A percentile compares a stretch with the other conserved stretches of the same genome.
Conservation (phyloP, 2,797 vertebrate genomes). For the Micrastur ruficollis region DNA sequence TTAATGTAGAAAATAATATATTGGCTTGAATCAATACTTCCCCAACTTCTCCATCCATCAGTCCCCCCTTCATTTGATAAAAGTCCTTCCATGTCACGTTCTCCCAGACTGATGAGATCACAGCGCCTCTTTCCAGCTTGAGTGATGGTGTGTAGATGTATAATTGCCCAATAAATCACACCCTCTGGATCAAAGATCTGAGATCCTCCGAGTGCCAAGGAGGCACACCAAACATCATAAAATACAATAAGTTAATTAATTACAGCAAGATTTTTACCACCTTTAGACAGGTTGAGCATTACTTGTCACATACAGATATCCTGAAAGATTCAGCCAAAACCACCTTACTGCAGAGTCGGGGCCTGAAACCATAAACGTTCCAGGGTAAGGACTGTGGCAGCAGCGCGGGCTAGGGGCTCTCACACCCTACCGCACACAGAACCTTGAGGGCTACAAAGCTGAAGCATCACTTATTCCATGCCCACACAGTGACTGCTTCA, state of each 20-base stretch:
- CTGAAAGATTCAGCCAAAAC: background rate
- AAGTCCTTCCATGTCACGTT: conserved; percentile 47
- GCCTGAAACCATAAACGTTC: background rate
- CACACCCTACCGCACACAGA: background rate
- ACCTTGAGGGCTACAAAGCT: background rate
- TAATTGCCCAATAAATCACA: conserved; percentile 60
- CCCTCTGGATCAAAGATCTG: conserved; percentile 18
- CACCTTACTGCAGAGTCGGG: background rate
- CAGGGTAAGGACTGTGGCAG: background rate
- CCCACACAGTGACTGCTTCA: background rate
- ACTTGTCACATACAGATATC: background rate
- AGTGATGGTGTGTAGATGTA: conserved; percentile 20
- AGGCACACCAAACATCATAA: conserved; percentile 21
- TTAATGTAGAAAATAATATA: conserved; percentile 64
- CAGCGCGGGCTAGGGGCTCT: background rate
- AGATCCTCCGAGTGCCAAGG: conserved; percentile 34
- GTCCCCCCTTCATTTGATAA: conserved; percentile 47
- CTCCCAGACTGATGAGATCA: conserved; percentile 55
- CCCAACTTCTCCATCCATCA: conserved; percentile 57
- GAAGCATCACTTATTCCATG: background rate
- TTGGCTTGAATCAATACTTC: conserved; percentile 70
- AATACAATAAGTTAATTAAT: conserved; percentile 45
- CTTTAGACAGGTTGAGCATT: background rate
- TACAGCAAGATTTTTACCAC: conserved; percentile 20
- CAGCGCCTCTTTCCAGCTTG: conserved; percentile 40